A percentile compares a stretch with the other conserved stretches of the same genome.
These are phyloP conservation scores for Chymomyza caudatula DNA, from an alignment of 2,888 invertebrate genomes.

Conservation along the genomic window DNA sequence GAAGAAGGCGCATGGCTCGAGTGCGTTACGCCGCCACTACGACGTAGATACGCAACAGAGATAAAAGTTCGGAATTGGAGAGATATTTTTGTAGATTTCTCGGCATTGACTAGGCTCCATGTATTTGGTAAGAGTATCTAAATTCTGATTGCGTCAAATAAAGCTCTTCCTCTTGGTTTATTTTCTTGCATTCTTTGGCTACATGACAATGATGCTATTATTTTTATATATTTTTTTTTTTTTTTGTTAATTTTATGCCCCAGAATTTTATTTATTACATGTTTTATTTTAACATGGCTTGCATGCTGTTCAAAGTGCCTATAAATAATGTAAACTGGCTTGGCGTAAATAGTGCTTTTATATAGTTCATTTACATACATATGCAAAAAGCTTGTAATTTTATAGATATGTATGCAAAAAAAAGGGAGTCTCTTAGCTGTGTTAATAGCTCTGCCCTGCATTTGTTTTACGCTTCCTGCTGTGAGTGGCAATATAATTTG, in stretches of 20 bases:
- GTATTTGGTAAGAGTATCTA: too few relatives aligned
- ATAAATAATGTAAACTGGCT: slow-evolving; percentile 50
- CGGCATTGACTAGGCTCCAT: too few relatives aligned
- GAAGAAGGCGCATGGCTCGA: too few relatives aligned
- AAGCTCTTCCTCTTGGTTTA: background rate
- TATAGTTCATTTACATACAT: background rate
- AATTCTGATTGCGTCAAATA: too few relatives aligned
- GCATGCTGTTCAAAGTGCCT: slow-evolving; percentile 64
- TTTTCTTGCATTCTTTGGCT: background rate
- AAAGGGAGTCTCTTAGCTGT: background rate
- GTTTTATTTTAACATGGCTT: slow-evolving; percentile 39
- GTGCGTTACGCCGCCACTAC: too few relatives aligned
- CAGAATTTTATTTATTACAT: slow-evolving; percentile 50
- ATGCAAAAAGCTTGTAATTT: background rate
- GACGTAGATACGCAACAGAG: too few relatives aligned
- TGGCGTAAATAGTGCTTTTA: background rate
- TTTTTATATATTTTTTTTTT: slow-evolving; percentile 12
- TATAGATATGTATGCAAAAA: background rate
- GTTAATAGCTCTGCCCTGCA: background rate
- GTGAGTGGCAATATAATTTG: background rate
- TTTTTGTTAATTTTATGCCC: slow-evolving; percentile 31
- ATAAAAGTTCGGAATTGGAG: too few relatives aligned
- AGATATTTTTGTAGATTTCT: too few relatives aligned
- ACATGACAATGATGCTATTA: slow-evolving; percentile 40
- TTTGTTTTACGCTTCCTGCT: background rate